Percentiles rank a stretch among this genome's conserved stretches.
Conservation (phyloP, 2,888 invertebrate genomes). For the Sphaeridia pumilis region DNA sequence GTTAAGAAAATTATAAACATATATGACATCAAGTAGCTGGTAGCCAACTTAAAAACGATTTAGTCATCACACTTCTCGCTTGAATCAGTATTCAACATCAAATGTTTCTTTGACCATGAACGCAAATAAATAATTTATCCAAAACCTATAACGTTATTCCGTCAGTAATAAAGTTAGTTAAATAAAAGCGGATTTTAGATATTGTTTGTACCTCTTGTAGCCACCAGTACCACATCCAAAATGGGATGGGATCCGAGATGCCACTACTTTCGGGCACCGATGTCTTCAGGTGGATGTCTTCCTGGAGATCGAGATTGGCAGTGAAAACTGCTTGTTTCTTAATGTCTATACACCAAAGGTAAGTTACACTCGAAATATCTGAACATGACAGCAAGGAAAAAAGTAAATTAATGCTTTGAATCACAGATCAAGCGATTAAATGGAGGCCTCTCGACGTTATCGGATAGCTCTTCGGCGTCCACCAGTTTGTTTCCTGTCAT, state of each 20-base stretch:
- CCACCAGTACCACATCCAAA: constrained; percentile 8
- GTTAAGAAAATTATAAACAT: too few relatives aligned
- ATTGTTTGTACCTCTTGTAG: constrained; percentile 3
- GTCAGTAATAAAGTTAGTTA: too few relatives aligned
- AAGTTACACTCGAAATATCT: constrained; percentile 2
- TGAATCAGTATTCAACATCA: too few relatives aligned
- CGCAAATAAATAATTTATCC: too few relatives aligned
- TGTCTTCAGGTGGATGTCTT: constrained; percentile 17
- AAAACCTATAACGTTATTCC: too few relatives aligned
- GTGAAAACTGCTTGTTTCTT: constrained; percentile 14
- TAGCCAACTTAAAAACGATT: too few relatives aligned
- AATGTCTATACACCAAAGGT: constrained; percentile 12
- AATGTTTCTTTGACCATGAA: too few relatives aligned
- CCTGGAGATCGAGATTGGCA: constrained; percentile 11
- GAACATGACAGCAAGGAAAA: constrained; percentile 1
- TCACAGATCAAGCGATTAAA: too few relatives aligned
- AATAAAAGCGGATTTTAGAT: neutral
- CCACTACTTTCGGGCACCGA: constrained; percentile 9
- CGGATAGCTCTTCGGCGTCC: neutral
- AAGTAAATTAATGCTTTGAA: neutral
- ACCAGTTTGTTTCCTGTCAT: constrained; percentile 5
- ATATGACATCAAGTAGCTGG: too few relatives aligned
- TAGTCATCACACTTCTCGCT: too few relatives aligned
- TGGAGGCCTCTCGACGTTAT: neutral
- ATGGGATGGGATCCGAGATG: constrained; percentile 16